phyloP scores from a whole-genome alignment of 2,797 vertebrate genomes.

The Uromys caudimaculatus region DNA sequence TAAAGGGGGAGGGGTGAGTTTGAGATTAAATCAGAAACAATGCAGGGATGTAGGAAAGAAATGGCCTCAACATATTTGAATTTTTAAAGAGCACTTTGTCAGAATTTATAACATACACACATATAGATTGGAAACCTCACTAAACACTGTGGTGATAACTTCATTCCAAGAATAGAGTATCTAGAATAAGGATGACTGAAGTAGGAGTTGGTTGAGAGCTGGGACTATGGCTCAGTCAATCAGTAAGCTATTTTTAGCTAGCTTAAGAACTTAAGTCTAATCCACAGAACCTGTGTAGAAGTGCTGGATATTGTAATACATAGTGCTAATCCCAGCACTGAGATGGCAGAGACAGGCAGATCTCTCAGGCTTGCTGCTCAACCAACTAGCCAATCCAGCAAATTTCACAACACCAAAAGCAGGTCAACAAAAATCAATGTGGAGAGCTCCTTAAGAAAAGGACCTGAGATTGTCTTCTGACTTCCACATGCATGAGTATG shows the following conservation, averaged over 20 bases:
- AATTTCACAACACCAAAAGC: neutral
- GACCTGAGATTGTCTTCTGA: neutral
- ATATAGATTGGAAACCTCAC: neutral
- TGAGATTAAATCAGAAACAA: neutral
- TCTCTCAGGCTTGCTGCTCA: neutral
- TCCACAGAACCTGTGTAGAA: neutral
- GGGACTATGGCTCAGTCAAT: too few relatives aligned
- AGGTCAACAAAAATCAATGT: neutral
- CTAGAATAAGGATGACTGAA: neutral
- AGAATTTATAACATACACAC: neutral
- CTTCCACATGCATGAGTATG: neutral
- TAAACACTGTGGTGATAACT: neutral
- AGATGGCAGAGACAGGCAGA: neutral
- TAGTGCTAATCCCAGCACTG: neutral
- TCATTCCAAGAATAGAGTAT: neutral
- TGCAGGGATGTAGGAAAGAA: neutral
- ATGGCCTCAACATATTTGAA: conserved; percentile 32
- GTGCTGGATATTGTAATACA: neutral
- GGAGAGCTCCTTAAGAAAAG: neutral
- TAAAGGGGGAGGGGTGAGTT: neutral
- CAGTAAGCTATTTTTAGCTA: neutral
- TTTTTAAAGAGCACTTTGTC: conserved; percentile 20
- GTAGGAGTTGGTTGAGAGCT: neutral
- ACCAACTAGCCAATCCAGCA: neutral
- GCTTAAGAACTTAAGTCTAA: neutral